phyloP scores from a whole-genome alignment of 2,888 invertebrate genomes.

The Cephus pulcher region DNA sequence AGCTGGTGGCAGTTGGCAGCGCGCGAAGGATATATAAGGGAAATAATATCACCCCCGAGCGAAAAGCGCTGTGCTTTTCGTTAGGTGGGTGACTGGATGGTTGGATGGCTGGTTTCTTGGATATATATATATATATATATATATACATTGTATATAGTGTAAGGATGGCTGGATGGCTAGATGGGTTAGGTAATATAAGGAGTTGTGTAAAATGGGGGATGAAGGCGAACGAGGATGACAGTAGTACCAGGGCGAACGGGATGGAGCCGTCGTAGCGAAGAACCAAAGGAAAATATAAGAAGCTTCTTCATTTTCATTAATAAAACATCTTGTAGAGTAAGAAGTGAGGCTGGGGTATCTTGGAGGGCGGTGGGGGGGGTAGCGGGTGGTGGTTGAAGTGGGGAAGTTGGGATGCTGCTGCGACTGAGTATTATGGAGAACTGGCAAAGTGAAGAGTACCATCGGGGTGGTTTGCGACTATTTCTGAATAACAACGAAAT shows the following conservation, averaged over 20 bases:
- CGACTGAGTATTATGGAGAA: not conserved
- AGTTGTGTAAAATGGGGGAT: conserved; percentile 11
- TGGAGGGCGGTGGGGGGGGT: not conserved
- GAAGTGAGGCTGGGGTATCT: conserved; percentile 7
- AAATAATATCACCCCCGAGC: conserved; percentile 24
- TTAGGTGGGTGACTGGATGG: not conserved
- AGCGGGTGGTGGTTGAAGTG: not conserved
- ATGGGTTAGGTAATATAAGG: conserved; percentile 8
- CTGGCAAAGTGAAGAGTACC: conserved; percentile 11
- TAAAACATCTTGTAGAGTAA: conserved; percentile 47
- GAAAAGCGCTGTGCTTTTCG: not conserved
- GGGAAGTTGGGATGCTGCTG: conserved; percentile 1
- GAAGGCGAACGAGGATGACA: conserved; percentile 26
- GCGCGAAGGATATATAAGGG: conserved; percentile 14
- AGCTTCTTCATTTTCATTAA: conserved; percentile 55
- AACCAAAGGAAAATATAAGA: conserved; percentile 44
- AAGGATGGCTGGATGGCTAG: conserved; percentile 22
- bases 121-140: conserved; percentile 14
- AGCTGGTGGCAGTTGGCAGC: not conserved
- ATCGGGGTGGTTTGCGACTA: conserved; percentile 46
- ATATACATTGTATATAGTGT: conserved; percentile 1
- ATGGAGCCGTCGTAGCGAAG: conserved; percentile 22
- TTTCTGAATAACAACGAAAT: conserved; percentile 59
- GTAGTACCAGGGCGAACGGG: conserved; percentile 23
- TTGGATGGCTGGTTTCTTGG: not conserved